Percentiles rank a stretch among this genome's conserved stretches.
These are phyloP conservation scores for Zoanthus solanderi DNA, from an alignment of 92 coral and sea anemone species.

Conservation along the genomic window DNA sequence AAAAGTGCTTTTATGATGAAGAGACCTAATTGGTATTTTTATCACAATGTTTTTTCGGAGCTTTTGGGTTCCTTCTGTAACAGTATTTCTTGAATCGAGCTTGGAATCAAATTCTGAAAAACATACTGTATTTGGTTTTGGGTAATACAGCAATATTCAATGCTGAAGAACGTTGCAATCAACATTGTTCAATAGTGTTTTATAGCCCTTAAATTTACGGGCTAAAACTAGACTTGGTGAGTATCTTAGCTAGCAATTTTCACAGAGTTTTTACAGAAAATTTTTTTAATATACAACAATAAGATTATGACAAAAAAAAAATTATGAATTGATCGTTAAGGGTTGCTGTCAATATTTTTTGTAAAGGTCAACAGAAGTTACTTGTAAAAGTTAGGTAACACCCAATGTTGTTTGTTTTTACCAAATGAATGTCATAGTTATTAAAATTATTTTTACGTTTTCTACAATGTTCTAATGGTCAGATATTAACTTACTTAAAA, in stretches of 20 bases:
- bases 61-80: neutral
- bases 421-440: too few relatives aligned
- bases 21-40: conserved; percentile 15
- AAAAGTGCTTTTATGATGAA: conserved; percentile 1
- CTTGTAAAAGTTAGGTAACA: too few relatives aligned
- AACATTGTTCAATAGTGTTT: neutral
- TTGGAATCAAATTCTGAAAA: neutral
- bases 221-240: conserved; percentile 2
- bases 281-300: neutral
- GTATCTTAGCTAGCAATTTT: conserved; percentile 21
- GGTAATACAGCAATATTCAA: neutral
- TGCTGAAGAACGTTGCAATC: neutral
- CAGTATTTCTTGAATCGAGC: conserved; percentile 1
- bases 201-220: neutral
- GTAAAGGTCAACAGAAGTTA: too few relatives aligned
- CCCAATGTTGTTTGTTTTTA: neutral
- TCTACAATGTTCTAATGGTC: too few relatives aligned
- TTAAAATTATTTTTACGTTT: too few relatives aligned
- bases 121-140: neutral
- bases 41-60: neutral
- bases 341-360: too few relatives aligned
- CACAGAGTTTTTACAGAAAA: neutral
- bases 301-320: too few relatives aligned
- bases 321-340: too few relatives aligned
- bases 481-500: too few relatives aligned